These are phyloP conservation scores for Trypoxylon attenuatum DNA, from an alignment of 2,888 invertebrate species.

Conservation along the genomic window DNA sequence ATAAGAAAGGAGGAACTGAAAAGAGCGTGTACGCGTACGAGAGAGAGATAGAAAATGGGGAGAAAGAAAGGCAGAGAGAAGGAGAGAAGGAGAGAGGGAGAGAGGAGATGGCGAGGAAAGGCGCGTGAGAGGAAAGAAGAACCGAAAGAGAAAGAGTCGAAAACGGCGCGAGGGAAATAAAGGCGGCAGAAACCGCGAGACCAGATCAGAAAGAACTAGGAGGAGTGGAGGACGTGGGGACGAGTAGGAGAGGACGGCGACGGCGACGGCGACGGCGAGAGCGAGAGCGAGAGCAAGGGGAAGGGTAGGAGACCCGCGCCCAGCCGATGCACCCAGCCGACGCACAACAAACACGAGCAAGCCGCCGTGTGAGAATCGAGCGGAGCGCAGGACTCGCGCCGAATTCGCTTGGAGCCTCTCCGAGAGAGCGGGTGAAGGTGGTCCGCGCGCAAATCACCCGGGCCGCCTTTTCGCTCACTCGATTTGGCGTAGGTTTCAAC, in stretches of 20 bases:
- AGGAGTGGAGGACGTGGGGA: conserved; percentile 22
- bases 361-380: conserved; percentile 53
- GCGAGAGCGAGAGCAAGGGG: too few relatives aligned
- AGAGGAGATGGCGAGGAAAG: not conserved
- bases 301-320: conserved; percentile 61
- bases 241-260: conserved; percentile 43
- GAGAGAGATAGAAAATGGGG: too few relatives aligned
- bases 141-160: too few relatives aligned
- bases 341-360: conserved; percentile 64
- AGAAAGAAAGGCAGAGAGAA: conserved; percentile 40
- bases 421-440: conserved; percentile 34
- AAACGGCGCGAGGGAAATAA: conserved; percentile 6
- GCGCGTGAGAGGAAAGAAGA: conserved; percentile 6
- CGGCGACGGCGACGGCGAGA: too few relatives aligned
- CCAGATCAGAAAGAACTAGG: conserved; percentile 36
- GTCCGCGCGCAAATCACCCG: conserved; percentile 49
- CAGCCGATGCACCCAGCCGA: conserved; percentile 64
- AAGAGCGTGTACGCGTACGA: too few relatives aligned
- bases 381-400: conserved; percentile 42
- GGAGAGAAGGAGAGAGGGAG: not conserved
- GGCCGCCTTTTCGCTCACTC: conserved; percentile 63
- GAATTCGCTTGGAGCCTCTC: conserved; percentile 45
- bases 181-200: conserved; percentile 4
- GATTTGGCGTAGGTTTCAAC: conserved; percentile 74
- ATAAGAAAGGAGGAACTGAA: conserved; percentile 30